phyloP scores from a whole-genome alignment of 2,113 vertebrate species.

The Hippocampus mohnikei region DNA sequence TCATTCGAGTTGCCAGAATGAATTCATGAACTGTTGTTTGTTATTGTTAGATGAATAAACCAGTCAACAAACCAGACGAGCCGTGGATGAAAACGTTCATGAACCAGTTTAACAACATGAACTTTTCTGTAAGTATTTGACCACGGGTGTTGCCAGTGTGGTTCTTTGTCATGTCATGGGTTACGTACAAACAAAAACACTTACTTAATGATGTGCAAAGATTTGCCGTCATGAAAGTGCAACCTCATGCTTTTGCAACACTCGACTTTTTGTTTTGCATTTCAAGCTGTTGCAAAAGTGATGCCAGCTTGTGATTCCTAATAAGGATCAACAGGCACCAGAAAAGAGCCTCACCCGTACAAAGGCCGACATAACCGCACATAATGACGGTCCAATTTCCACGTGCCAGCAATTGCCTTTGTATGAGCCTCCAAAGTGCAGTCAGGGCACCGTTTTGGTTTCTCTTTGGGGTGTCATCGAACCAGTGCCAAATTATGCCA shows the following conservation, averaged over 20 bases:
- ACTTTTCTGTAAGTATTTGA: conserved; percentile 82
- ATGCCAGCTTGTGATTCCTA: background rate
- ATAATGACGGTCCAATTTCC: no score
- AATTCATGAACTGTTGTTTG: background rate
- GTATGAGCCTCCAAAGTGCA: no score
- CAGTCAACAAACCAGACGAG: conserved; percentile 89
- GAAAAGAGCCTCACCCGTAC: no score
- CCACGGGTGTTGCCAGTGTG: background rate
- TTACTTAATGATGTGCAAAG: background rate
- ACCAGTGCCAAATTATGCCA: no score
- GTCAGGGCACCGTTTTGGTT: no score
- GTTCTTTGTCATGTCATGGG: background rate
- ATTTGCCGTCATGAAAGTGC: background rate
- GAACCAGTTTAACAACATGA: conserved; percentile 92
- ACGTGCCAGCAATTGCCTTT: no score
- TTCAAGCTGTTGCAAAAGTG: no score
- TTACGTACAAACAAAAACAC: background rate
- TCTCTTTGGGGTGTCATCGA: no score
- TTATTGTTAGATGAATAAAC: conserved; percentile 84
- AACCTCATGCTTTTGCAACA: background rate
- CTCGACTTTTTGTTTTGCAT: background rate
- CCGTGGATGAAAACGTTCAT: conserved; percentile 92
- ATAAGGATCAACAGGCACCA: background rate
- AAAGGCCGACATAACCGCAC: no score
- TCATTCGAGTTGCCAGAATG: background rate